Evolutionary conservation across 1,140 invertebrate species (phyloP).

Genomic region (Neelides sp.): DNA sequence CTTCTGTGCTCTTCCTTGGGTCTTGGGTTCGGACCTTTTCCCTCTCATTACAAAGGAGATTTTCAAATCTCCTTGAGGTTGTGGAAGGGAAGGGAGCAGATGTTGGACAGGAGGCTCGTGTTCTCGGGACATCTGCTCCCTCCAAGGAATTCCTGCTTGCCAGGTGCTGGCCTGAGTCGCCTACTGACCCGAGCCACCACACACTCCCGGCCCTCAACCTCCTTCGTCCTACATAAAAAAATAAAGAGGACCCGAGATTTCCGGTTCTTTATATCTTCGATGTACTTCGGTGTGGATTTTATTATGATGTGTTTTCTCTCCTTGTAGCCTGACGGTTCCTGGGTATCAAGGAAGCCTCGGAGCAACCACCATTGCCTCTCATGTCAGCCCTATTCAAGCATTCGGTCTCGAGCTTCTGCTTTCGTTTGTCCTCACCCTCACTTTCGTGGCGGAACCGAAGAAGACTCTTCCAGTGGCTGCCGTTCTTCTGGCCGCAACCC

Average conservation of each 20-base stretch:
- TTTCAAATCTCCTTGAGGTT: conserved; percentile 2
- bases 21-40: too few species aligned
- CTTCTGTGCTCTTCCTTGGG: too few species aligned
- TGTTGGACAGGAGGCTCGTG: conserved; percentile 4
- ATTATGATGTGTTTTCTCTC: conserved; percentile 16
- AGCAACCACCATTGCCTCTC: conserved; percentile 31
- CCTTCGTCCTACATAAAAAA: neutral
- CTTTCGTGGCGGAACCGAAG: conserved; percentile 40
- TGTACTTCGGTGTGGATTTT: neutral
- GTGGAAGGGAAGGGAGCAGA: neutral
- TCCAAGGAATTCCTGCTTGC: neutral
- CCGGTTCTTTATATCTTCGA: too few species aligned
- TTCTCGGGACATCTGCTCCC: too few species aligned
- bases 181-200: too few species aligned
- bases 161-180: too few species aligned
- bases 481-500: conserved; percentile 25
- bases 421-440: conserved; percentile 41
- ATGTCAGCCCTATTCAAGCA: conserved; percentile 34
- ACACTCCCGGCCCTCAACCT: too few species aligned
- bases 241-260: too few species aligned
- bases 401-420: conserved; percentile 41
- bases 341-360: conserved; percentile 34
- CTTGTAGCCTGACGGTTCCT: conserved; percentile 33
- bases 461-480: conserved; percentile 23
- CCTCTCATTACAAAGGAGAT: conserved; percentile 5